Evolutionary conservation across 2,797 vertebrate genomes (phyloP).

Genomic region (Platalea minor): DNA sequence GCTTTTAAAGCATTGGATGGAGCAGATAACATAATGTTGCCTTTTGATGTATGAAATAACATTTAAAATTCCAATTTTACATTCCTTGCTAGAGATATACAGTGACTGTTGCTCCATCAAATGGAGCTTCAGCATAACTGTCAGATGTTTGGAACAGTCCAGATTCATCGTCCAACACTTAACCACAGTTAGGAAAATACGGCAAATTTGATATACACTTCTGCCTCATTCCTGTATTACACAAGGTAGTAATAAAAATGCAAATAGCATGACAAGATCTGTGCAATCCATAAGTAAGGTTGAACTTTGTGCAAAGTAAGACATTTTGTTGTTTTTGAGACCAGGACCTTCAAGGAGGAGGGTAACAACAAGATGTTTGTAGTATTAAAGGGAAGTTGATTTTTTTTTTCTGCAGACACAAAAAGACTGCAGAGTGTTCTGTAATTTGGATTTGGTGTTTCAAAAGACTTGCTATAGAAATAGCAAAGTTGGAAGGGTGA

Average conservation of each 20-base stretch:
- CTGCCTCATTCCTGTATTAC: not conserved
- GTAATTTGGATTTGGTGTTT: not conserved
- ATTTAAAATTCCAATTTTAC: slow-evolving; percentile 22
- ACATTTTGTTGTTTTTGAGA: not conserved
- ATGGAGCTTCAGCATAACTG: not conserved
- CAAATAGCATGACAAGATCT: not conserved
- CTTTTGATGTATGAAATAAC: slow-evolving; percentile 12
- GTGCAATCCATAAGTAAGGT: not conserved
- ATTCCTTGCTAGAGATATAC: not conserved
- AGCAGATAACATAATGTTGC: not conserved
- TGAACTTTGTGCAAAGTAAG: not conserved
- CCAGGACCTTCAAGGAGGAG: not conserved
- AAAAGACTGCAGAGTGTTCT: not conserved
- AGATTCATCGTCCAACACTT: not conserved
- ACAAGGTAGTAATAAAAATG: not conserved
- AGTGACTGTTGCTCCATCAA: not conserved
- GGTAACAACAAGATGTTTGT: not conserved
- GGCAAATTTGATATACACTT: not conserved
- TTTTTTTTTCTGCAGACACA: not conserved
- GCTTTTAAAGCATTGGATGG: slow-evolving; percentile 2
- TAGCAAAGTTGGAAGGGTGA: not conserved
- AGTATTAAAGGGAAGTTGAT: not conserved
- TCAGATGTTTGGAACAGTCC: not conserved
- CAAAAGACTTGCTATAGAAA: not conserved
- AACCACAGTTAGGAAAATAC: not conserved